Conservation (phyloP, 2,888 invertebrate genomes). For the Erebia palarica region DNA sequence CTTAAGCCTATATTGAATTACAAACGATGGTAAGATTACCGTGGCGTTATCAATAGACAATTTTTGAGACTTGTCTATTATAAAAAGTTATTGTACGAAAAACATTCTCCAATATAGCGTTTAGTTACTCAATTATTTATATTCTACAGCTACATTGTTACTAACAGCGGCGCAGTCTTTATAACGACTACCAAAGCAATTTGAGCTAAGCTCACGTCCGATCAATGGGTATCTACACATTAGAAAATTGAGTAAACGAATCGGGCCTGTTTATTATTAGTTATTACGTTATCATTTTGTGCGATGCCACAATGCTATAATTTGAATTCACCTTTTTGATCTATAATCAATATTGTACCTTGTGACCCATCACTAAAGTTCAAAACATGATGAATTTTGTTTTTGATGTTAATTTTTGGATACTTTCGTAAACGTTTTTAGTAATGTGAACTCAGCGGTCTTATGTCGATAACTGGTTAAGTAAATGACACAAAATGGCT, state of each 20-base stretch:
- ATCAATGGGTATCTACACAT: constrained; percentile 47
- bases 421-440: constrained; percentile 39
- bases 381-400: constrained; percentile 17
- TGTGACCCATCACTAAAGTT: constrained; percentile 41
- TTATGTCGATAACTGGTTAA: constrained; percentile 69
- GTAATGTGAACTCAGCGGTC: constrained; percentile 50
- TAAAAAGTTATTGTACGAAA: neutral
- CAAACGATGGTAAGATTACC: neutral
- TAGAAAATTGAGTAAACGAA: constrained; percentile 63
- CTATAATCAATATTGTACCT: constrained; percentile 47
- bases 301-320: constrained; percentile 46
- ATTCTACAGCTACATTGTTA: constrained; percentile 13
- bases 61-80: neutral
- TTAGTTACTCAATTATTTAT: constrained; percentile 1
- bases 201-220: constrained; percentile 41
- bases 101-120: neutral
- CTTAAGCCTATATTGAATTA: neutral
- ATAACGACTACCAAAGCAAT: constrained; percentile 54
- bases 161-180: constrained; percentile 33
- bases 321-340: constrained; percentile 32
- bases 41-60: neutral
- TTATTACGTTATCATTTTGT: constrained; percentile 64
- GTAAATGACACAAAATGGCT: constrained; percentile 73
- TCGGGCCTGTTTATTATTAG: constrained; percentile 61
- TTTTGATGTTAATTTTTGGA: constrained; percentile 38